Evolutionary conservation across 2,888 invertebrate species (phyloP), one percentile per base, ranked within the genome.

Genomic region (Scaptomyza cyrtandrae): DNA sequence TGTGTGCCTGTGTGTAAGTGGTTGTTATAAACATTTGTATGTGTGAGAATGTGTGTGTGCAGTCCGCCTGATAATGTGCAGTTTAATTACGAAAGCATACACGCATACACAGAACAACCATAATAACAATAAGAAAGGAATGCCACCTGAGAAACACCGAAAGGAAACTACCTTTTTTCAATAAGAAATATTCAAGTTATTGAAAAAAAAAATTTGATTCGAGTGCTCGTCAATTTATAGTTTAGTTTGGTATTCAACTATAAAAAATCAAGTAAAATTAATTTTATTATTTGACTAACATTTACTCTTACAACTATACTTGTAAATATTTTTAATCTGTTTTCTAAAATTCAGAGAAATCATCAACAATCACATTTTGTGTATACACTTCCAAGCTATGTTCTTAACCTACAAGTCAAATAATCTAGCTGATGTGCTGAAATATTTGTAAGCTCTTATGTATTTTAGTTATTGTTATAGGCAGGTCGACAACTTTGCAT

Each of bases 21-120:
- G 53, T 43, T 24, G 52, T 46, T 46, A 55, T 16, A 29, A 13
- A 19, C 41, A 16, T 69, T 39, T 41, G 16, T 44, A 49, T 14
- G 41, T 24, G 37, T 49, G 31, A 49, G 44, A 33, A 10, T 45
- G 44, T 39, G 37, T 58, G 50, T 65, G 61, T 59, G 56, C 54
- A 64, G 10, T 49, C 24, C 54, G 58, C 35, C 78, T 61, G 78
- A 88, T 88, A 88, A 88, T 86, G 72, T 80, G 86, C 78, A 88
- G 88, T 84, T 88, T 83, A 88, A 83, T 83, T 88, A 83, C 80
- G 78, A 68, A 61, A 69, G 55, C 64, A 73, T 50, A 78, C 75
- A 75, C 46, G 65, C 71, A 52, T 70, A 64, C 80, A 68, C n/a
- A n/a, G n/a, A 75, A 83, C 73, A 80, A 80, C 78, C 60, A 80